Conservation (phyloP, 2,113 vertebrate genomes). For the Leptobrachium ailaonicum region DNA sequence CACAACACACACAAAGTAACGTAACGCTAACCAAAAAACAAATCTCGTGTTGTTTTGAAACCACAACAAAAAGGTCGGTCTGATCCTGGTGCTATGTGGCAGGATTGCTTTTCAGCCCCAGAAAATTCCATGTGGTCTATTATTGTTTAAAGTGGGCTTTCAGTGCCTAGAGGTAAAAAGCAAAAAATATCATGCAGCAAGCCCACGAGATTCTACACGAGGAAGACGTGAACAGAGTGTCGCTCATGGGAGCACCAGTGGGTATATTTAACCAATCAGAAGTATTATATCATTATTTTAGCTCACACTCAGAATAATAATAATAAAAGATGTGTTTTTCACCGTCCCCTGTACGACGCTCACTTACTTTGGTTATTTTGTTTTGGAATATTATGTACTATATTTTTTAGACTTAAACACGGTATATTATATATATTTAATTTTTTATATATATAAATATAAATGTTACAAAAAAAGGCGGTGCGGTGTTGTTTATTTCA, state of each 20-base stretch:
- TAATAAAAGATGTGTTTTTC: conserved; percentile 59
- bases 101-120: too few relatives aligned
- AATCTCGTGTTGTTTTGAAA: too few relatives aligned
- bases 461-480: conserved; percentile 64
- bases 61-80: too few relatives aligned
- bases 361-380: conserved; percentile 40
- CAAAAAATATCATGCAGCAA: too few relatives aligned
- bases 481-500: neutral
- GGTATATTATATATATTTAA: conserved; percentile 78
- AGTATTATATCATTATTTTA: conserved; percentile 58
- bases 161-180: too few relatives aligned
- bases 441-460: conserved; percentile 76
- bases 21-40: too few relatives aligned
- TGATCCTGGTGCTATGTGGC: too few relatives aligned
- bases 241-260: neutral
- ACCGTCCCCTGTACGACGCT: conserved; percentile 53
- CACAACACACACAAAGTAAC: too few relatives aligned
- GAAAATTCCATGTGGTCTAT: too few relatives aligned
- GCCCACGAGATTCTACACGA: too few relatives aligned
- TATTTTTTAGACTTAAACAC: conserved; percentile 76
- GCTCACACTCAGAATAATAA: conserved; percentile 58
- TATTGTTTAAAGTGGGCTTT: too few relatives aligned
- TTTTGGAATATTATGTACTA: conserved; percentile 71
- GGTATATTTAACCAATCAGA: neutral
- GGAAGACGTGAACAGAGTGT: too few relatives aligned